Evolutionary conservation across 2,888 invertebrate species (phyloP).

Genomic region (Drosophila dives): DNA sequence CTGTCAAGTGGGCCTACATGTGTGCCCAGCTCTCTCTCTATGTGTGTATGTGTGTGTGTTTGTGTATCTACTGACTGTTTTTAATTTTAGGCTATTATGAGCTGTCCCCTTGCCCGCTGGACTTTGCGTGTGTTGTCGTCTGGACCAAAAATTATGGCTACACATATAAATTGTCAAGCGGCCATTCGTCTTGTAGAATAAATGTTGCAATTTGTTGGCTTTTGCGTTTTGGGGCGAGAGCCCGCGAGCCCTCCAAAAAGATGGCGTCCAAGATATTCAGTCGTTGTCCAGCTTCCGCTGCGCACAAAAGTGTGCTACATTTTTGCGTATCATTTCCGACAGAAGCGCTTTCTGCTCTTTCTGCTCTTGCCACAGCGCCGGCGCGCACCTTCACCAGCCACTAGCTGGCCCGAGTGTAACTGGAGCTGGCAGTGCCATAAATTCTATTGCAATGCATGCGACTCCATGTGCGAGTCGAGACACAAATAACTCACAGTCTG

Average conservation of each 20-base stretch:
- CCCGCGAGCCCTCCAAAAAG: conserved; percentile 51
- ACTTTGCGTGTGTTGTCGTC: conserved; percentile 21
- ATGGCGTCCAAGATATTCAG: conserved; percentile 55
- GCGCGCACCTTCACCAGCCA: conserved; percentile 66
- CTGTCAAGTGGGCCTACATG: conserved; percentile 44
- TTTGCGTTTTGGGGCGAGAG: conserved; percentile 52
- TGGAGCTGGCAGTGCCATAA: conserved; percentile 51
- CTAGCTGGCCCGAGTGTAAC: background rate
- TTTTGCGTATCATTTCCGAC: conserved; percentile 45
- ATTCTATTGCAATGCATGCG: conserved; percentile 68
- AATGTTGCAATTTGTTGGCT: conserved; percentile 84
- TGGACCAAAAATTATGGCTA: conserved; percentile 71
- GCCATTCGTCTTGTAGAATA: conserved; percentile 84
- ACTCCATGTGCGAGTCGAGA: conserved; percentile 53
- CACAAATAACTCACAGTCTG: conserved; percentile 78
- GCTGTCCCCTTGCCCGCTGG: conserved; percentile 31
- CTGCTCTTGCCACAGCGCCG: conserved; percentile 43
- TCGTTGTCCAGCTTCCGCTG: conserved; percentile 36
- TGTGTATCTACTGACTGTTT: conserved; percentile 74
- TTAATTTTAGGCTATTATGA: conserved; percentile 81
- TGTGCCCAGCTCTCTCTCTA: conserved; percentile 16
- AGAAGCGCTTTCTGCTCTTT: conserved; percentile 6
- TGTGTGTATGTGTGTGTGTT: background rate
- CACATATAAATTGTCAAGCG: conserved; percentile 83
- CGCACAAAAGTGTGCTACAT: conserved; percentile 64